These are phyloP conservation scores for Scatophagus argus DNA, from an alignment of 2,113 vertebrate species.

Conservation along the genomic window DNA sequence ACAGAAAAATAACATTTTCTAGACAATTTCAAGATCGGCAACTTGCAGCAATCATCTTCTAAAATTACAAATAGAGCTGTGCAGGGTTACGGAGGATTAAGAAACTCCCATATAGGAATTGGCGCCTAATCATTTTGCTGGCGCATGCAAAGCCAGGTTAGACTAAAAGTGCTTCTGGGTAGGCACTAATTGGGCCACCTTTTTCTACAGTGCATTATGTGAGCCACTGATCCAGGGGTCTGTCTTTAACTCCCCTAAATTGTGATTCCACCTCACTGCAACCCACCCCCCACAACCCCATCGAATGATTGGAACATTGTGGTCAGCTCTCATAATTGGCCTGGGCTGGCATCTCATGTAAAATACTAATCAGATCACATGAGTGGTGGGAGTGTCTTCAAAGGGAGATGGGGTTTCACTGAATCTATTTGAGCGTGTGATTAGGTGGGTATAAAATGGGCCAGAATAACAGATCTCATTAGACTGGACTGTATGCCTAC, in stretches of 20 bases:
- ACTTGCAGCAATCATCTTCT: background rate
- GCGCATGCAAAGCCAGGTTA: constrained; percentile 28
- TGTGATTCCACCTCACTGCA: constrained; percentile 75
- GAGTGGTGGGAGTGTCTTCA: constrained; percentile 66
- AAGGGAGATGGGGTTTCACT: constrained; percentile 72
- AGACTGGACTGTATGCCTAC: constrained; percentile 58
- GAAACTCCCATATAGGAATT: constrained; percentile 32
- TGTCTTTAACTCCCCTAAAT: constrained; percentile 78
- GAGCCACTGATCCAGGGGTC: constrained; percentile 68
- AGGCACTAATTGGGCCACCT: constrained; percentile 76
- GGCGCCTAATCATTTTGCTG: constrained; percentile 49
- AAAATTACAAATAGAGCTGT: constrained; percentile 20
- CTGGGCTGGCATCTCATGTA: constrained; percentile 70
- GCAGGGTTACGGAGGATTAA: constrained; percentile 22
- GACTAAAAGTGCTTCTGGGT: constrained; percentile 53
- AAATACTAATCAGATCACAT: constrained; percentile 78
- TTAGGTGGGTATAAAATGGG: constrained; percentile 74
- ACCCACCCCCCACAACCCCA: constrained; percentile 66
- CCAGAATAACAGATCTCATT: constrained; percentile 75
- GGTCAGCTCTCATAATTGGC: constrained; percentile 73
- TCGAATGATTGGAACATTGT: constrained; percentile 78
- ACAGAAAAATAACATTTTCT: background rate
- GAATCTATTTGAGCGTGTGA: constrained; percentile 76
- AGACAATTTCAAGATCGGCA: background rate
- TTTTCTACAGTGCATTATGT: constrained; percentile 66